Conservation (phyloP, 2,888 invertebrate species). For the Xestia c-nigrum region DNA sequence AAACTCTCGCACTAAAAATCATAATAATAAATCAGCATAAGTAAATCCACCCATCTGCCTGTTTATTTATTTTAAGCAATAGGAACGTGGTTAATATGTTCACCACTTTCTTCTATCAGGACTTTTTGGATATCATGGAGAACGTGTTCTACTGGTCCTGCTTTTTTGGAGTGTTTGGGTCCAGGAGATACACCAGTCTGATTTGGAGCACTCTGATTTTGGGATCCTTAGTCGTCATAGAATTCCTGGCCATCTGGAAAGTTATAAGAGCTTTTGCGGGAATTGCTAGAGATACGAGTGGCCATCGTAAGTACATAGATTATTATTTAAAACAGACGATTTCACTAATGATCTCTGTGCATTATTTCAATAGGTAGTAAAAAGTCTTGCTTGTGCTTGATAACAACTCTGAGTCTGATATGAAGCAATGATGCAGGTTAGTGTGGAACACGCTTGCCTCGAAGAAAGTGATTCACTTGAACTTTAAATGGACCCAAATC, state of each 20-base stretch:
- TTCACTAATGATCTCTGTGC: too few species aligned
- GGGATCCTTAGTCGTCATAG: slow-evolving; percentile 67
- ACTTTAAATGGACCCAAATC: too few species aligned
- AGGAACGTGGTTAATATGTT: not conserved
- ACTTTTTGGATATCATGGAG: slow-evolving; percentile 74
- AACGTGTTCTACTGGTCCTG: slow-evolving; percentile 73
- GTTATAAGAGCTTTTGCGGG: slow-evolving; percentile 79
- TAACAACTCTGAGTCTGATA: too few species aligned
- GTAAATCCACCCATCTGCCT: not conserved
- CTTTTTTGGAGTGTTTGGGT: slow-evolving; percentile 76
- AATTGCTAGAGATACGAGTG: slow-evolving; percentile 74
- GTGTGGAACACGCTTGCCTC: too few species aligned
- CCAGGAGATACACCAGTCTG: slow-evolving; percentile 67
- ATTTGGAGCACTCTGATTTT: slow-evolving; percentile 73
- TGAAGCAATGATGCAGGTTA: too few species aligned
- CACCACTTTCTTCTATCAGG: slow-evolving; percentile 61
- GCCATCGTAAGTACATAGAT: slow-evolving; percentile 73
- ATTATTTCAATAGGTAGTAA: too few species aligned
- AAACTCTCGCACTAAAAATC: not conserved
- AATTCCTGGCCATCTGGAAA: slow-evolving; percentile 76
- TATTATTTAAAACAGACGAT: not conserved
- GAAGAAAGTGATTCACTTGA: too few species aligned
- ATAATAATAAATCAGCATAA: not conserved
- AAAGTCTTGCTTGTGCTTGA: too few species aligned
- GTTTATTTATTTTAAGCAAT: not conserved